A percentile compares a stretch with the other conserved stretches of the same genome.
These are phyloP conservation scores for Tetragonula clypearis DNA, from an alignment of 1,140 invertebrate species.

Conservation along the genomic window DNA sequence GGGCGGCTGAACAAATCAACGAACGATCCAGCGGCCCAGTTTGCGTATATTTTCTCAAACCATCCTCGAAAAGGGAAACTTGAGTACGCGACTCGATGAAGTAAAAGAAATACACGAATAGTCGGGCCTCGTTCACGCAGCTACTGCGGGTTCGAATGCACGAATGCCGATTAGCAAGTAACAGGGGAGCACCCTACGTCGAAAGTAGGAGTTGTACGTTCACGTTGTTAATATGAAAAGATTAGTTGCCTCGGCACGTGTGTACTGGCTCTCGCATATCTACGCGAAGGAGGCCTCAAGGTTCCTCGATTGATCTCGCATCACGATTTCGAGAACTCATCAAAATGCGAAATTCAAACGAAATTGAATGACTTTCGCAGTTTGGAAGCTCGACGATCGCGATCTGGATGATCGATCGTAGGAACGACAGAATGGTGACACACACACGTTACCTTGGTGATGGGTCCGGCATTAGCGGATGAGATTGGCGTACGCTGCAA, in stretches of 20 bases:
- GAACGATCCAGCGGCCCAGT: slow-evolving; percentile 28
- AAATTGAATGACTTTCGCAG: background rate
- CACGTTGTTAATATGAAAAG: background rate
- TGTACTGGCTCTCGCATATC: background rate
- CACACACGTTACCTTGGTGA: slow-evolving; percentile 91
- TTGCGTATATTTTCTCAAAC: background rate
- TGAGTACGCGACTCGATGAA: slow-evolving; percentile 15
- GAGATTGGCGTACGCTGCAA: slow-evolving; percentile 85
- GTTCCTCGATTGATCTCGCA: background rate
- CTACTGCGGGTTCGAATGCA: background rate
- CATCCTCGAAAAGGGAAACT: background rate
- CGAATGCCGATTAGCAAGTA: background rate
- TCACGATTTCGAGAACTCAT: background rate
- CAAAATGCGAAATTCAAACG: background rate
- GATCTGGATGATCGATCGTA: background rate
- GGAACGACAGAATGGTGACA: background rate
- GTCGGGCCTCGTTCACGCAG: background rate
- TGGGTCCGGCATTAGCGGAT: slow-evolving; percentile 88
- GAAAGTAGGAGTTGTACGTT: background rate
- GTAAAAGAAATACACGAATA: background rate
- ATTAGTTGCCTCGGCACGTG: background rate
- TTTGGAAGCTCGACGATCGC: background rate
- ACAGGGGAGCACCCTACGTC: background rate
- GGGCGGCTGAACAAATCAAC: slow-evolving; percentile 28
- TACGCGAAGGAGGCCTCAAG: background rate